Evolutionary conservation across 92 coral and sea anemone species (phyloP).

Genomic region (Virgularia gustaviana): DNA sequence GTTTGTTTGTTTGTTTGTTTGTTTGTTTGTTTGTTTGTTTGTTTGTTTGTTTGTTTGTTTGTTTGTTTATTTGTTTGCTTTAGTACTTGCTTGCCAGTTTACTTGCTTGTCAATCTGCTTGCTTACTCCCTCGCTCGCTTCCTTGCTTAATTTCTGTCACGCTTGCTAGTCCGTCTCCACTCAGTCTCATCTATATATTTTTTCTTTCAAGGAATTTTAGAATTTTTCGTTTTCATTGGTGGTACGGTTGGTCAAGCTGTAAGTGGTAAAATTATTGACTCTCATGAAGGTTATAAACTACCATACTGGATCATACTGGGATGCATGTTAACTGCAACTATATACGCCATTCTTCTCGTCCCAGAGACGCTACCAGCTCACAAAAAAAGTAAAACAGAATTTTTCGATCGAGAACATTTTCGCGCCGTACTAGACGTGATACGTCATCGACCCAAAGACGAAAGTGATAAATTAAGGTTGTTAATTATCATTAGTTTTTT

Average conservation of each 20-base stretch:
- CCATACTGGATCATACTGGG: constrained; percentile 19
- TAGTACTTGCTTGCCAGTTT: not conserved
- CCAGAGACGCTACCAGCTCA: constrained; percentile 17
- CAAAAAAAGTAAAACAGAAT: constrained; percentile 15
- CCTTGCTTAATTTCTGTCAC: too few relatives aligned
- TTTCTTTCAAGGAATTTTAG: constrained; percentile 14
- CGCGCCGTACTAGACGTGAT: constrained; percentile 2
- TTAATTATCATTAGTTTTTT: constrained; percentile 8
- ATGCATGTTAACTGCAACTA: constrained; percentile 5
- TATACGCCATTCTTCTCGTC: constrained; percentile 10
- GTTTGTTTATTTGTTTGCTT: not conserved
- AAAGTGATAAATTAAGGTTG: not conserved
- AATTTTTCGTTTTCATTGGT: constrained; percentile 31
- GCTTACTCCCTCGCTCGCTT: too few relatives aligned
- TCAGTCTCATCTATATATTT: not conserved
- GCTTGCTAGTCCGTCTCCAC: not conserved
- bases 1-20: not conserved
- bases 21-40: not conserved
- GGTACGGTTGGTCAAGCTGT: constrained; percentile 36
- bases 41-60: not conserved
- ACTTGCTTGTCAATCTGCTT: not conserved
- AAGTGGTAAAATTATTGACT: constrained; percentile 33
- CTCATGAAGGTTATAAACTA: constrained; percentile 12
- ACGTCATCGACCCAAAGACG: constrained; percentile 3
- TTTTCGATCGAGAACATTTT: constrained; percentile 33